Conservation (phyloP, 2,113 vertebrate genomes). For the Vulpes ferrilata region DNA sequence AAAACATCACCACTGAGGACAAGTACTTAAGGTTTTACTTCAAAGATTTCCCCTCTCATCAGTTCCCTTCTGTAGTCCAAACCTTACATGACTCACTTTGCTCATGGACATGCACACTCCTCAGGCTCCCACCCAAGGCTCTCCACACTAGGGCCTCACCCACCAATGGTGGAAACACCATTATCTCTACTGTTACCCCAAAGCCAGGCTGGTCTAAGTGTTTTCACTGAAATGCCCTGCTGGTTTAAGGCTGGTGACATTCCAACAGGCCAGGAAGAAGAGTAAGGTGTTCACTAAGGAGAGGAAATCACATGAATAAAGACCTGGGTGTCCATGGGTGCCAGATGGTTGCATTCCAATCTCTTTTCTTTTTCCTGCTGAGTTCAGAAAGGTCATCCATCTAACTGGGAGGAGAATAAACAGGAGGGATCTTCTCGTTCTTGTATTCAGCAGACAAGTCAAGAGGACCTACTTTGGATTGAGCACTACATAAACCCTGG, state of each 20-base stretch:
- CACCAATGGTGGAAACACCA: neutral
- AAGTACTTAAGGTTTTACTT: neutral
- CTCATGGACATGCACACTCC: neutral
- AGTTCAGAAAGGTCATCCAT: neutral
- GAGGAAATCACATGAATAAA: neutral
- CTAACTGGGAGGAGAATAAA: neutral
- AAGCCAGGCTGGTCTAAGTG: neutral
- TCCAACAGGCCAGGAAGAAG: neutral
- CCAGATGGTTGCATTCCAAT: neutral
- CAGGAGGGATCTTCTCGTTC: neutral
- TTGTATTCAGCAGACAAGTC: neutral
- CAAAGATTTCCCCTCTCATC: neutral
- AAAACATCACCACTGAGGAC: neutral
- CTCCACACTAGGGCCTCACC: neutral
- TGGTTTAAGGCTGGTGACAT: neutral
- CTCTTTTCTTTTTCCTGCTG: neutral
- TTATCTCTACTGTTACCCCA: neutral
- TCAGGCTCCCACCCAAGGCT: neutral
- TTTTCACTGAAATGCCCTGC: neutral
- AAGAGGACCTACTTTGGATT: neutral
- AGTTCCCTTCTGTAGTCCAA: neutral
- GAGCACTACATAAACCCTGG: no score
- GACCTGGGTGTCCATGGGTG: no score
- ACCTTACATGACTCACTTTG: neutral
- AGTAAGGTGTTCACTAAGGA: neutral